Percentiles rank a stretch among this genome's conserved stretches.
Conservation (phyloP, 2,113 vertebrate species). For the Alouatta palliata region DNA sequence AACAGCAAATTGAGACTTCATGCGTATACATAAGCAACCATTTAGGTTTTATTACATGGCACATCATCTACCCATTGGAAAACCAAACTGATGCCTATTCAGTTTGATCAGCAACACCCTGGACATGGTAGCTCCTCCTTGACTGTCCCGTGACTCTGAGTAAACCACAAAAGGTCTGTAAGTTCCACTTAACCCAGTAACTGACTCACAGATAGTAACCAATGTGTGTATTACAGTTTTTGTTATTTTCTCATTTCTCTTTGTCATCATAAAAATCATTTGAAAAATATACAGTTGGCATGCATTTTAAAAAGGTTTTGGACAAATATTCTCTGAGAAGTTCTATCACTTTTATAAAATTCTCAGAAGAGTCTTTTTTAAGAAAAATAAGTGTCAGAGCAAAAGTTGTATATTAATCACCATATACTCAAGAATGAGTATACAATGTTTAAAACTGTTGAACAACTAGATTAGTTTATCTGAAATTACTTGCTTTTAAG, state of each 20-base stretch:
- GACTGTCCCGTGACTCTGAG: not conserved
- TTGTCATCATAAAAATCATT: not conserved
- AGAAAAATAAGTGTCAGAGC: not conserved
- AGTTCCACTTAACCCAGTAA: not conserved
- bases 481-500: conserved; percentile 12
- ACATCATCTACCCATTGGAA: not conserved
- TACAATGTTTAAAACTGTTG: not conserved
- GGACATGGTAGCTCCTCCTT: not conserved
- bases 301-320: not conserved
- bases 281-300: not conserved
- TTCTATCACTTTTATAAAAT: not conserved
- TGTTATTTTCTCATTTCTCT: not conserved
- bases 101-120: not conserved
- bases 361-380: not conserved
- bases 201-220: not conserved
- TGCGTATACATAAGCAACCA: not conserved
- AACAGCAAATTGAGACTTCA: not conserved
- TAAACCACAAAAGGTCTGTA: not conserved
- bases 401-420: not conserved
- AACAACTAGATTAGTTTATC: conserved; percentile 6
- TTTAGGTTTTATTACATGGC: not conserved
- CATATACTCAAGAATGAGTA: not conserved
- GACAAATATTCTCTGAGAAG: not conserved
- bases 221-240: not conserved
- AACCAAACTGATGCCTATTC: not conserved